These are phyloP conservation scores for Diloba caeruleocephala DNA, from an alignment of 2,888 invertebrate genomes.

Conservation along the genomic window DNA sequence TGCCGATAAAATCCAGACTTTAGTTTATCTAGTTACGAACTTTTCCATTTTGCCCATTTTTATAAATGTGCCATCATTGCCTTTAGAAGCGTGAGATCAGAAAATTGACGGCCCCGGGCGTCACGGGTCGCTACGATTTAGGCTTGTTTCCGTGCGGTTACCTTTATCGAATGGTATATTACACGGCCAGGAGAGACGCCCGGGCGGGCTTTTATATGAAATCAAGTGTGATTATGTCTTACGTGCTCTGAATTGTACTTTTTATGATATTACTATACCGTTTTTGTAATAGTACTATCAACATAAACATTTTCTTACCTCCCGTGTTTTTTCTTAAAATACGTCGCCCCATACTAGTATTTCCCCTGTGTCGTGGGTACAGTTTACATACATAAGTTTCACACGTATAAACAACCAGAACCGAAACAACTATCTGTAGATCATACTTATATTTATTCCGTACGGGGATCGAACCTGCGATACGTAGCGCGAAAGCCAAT, in stretches of 20 bases:
- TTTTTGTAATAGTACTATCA: too few relatives aligned
- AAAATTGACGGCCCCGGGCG: constrained; percentile 36
- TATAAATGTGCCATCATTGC: constrained; percentile 43
- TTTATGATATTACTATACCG: constrained; percentile 2
- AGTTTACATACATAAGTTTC: too few relatives aligned
- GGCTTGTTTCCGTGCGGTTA: constrained; percentile 43
- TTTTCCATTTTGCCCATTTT: constrained; percentile 42
- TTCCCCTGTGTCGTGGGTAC: too few relatives aligned
- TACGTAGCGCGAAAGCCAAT: too few relatives aligned
- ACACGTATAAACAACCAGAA: too few relatives aligned
- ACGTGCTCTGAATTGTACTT: constrained; percentile 24
- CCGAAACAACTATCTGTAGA: too few relatives aligned
- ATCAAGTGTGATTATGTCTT: constrained; percentile 47
- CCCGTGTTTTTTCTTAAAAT: constrained; percentile 8
- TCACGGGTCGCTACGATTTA: constrained; percentile 45
- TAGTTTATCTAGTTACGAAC: constrained; percentile 40
- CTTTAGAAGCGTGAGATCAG: constrained; percentile 44
- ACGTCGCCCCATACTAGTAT: too few relatives aligned
- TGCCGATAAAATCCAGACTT: constrained; percentile 45
- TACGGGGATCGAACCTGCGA: too few relatives aligned
- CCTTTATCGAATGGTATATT: constrained; percentile 47
- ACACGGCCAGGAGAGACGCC: constrained; percentile 46
- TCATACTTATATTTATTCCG: too few relatives aligned
- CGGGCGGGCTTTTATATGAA: constrained; percentile 46
- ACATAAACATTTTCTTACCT: too few relatives aligned